A percentile compares a stretch with the other conserved stretches of the same genome.
These are phyloP conservation scores for Chaenocephalus aceratus DNA, from an alignment of 2,113 vertebrate genomes.

Conservation along the genomic window DNA sequence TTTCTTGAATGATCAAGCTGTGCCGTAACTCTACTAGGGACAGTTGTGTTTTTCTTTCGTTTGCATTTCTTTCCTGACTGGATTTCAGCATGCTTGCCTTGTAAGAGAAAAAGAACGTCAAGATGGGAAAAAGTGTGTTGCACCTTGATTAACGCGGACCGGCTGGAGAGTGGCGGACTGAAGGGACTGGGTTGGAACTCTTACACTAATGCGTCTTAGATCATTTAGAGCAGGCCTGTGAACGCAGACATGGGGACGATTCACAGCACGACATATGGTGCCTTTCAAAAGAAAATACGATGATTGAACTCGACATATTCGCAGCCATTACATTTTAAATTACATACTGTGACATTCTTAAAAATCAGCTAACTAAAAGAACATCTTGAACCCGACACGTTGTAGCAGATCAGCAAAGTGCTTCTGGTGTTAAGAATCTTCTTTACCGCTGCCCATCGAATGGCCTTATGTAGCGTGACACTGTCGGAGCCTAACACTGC, in stretches of 20 bases:
- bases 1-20: constrained; percentile 74
- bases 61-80: constrained; percentile 66
- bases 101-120: constrained; percentile 59
- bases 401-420: not conserved
- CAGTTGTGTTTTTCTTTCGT: constrained; percentile 54
- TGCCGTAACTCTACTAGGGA: constrained; percentile 58
- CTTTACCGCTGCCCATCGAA: not conserved
- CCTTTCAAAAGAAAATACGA: not conserved
- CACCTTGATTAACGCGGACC: constrained; percentile 74
- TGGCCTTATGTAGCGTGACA: constrained; percentile 28
- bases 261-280: not conserved
- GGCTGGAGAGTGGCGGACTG: constrained; percentile 70
- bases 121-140: constrained; percentile 67
- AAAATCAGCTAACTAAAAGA: not conserved
- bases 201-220: constrained; percentile 23
- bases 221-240: constrained; percentile 4
- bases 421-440: constrained; percentile 4
- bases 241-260: constrained; percentile 56
- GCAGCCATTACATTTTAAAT: no score
- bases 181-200: constrained; percentile 47
- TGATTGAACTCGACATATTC: no score
- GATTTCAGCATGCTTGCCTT: constrained; percentile 81
- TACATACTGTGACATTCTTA: no score
- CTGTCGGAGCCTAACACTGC: constrained; percentile 31
- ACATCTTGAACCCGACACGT: not conserved